Evolutionary conservation across 1,140 invertebrate species (phyloP), one percentile per base, ranked within the genome.

Genomic region (Bombyx mandarina): DNA sequence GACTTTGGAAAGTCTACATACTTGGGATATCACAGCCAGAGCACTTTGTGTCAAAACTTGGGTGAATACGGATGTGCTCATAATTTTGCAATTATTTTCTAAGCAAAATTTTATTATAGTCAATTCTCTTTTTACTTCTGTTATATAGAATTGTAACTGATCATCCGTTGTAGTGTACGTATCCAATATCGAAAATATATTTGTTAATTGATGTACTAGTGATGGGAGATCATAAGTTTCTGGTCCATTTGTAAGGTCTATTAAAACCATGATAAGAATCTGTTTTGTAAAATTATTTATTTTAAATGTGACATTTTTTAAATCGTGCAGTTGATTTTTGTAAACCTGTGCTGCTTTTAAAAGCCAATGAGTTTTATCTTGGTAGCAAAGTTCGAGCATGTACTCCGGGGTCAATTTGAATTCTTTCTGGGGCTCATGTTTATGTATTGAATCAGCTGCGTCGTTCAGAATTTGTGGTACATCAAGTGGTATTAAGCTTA

Each of bases 81-180:
- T 73, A 56, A 85, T 78, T 75, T 88, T 84, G 58, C 82, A 84
- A 65, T 88, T 80, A 57, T 88, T 88, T 62, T 84, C 81, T 12
- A 86, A 67, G 58, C 87, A 88, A 68, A 88, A 88, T 54, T 87
- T 84, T 52, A 88, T 82, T n/a, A 88, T 69, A 44, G 83, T 85
- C 35, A 88, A 65, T 66, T 88, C 86, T 61, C 87, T 79, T 66
- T 86, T 84, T 10, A 88, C 75, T 75, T 88, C 86, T 45, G 79
- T 88, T 51, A 88, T 77, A 66, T 88, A 88, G 54, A 87, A 85
- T 54, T 82, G 80, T 51, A 88, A 60, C 45, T 84, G 75, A 48
- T 79, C 68, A 66, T 88, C 84, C 49, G 67, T 63, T 45, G 78
- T 82, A 12, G 76, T 78, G 50, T 88, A 84, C 44, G 75, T 81